Conservation (phyloP, 2,113 vertebrate genomes). For the Corythaeola cristata region DNA sequence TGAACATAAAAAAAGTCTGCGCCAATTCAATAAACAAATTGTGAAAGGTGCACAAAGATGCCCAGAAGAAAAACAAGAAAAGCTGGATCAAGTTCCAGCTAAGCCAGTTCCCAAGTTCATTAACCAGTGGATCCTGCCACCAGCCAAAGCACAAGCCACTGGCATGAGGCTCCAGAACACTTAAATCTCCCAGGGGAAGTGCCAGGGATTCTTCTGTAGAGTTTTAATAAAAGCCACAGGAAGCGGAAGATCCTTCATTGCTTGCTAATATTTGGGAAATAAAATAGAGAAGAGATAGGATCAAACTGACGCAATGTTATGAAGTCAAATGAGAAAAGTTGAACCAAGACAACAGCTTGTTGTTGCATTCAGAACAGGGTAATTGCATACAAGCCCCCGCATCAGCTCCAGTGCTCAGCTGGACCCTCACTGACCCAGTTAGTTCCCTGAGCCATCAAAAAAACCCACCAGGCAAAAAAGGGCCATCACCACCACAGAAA, state of each 20-base stretch:
- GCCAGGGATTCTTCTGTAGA: conserved; percentile 55
- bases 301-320: neutral
- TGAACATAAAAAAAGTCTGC: neutral
- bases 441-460: neutral
- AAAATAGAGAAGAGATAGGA: conserved; percentile 5
- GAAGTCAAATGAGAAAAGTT: neutral
- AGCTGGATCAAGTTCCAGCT: conserved; percentile 41
- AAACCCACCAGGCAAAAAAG: neutral
- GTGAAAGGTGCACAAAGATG: conserved; percentile 35
- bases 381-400: fast-evolving
- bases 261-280: neutral
- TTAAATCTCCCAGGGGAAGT: conserved; percentile 52
- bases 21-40: conserved; percentile 28
- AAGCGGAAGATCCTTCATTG: neutral
- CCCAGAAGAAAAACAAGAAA: conserved; percentile 44
- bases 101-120: conserved; percentile 31
- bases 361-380: neutral
- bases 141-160: conserved; percentile 47
- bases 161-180: conserved; percentile 39
- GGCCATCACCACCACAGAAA: neutral
- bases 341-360: neutral
- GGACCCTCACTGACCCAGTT: neutral
- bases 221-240: conserved; percentile 42
- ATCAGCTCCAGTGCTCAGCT: neutral
- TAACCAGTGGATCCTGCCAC: conserved; percentile 20